phyloP scores from a whole-genome alignment of 2,888 invertebrate genomes.

The Cryptocephalus primarius region DNA sequence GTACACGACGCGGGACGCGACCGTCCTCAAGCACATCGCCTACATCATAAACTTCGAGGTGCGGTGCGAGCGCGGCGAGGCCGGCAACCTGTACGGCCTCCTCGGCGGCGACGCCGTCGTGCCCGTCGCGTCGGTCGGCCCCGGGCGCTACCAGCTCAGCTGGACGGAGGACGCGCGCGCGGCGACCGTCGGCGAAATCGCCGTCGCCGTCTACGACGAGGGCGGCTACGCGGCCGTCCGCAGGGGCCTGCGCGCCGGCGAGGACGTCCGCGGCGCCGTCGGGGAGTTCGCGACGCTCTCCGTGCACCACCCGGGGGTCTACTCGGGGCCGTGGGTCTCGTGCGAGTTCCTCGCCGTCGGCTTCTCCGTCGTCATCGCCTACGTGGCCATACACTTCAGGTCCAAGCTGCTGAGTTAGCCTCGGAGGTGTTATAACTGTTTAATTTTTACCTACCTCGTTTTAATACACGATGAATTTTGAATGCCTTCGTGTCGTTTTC shows the following conservation, averaged over 20 bases:
- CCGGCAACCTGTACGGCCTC: conserved; percentile 69
- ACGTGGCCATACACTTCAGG: conserved; percentile 73
- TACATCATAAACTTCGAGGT: conserved; percentile 80
- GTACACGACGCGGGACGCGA: conserved; percentile 83
- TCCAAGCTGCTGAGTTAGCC: conserved; percentile 45
- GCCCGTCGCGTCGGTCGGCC: conserved; percentile 65
- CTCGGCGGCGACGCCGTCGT: conserved; percentile 68
- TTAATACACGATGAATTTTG: no score
- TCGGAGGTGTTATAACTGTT: background rate
- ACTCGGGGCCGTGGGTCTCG: conserved; percentile 81
- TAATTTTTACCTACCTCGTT: no score
- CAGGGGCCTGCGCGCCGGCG: conserved; percentile 64
- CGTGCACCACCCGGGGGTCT: conserved; percentile 62
- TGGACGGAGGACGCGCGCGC: conserved; percentile 80
- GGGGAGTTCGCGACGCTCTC: conserved; percentile 58
- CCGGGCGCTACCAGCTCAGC: conserved; percentile 78
- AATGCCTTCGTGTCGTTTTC: no score
- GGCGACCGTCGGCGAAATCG: conserved; percentile 67
- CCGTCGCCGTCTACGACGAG: conserved; percentile 74
- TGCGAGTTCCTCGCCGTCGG: conserved; percentile 77
- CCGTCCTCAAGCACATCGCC: conserved; percentile 75
- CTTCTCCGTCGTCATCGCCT: conserved; percentile 64
- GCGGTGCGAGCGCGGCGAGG: conserved; percentile 47
- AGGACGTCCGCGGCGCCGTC: conserved; percentile 46
- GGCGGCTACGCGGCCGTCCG: conserved; percentile 76